Evolutionary conservation across 1,140 invertebrate genomes (phyloP).

Genomic region (Heliothis subflexa): DNA sequence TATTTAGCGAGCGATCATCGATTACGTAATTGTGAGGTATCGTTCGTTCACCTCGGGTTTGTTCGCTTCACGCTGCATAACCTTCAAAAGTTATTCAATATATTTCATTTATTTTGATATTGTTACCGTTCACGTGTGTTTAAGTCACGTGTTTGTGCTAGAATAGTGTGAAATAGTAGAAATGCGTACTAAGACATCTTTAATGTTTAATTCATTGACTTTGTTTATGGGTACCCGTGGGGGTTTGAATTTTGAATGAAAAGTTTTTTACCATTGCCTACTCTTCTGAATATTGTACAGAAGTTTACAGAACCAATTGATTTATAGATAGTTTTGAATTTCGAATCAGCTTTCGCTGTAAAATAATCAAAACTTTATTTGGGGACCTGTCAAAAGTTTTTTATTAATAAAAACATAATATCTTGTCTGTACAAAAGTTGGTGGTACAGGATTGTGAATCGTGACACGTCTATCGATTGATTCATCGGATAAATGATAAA

Average conservation of each 20-base stretch:
- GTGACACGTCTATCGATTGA: slow-evolving; percentile 22
- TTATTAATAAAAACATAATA: not conserved
- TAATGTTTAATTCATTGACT: not conserved
- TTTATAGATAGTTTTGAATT: too few relatives aligned
- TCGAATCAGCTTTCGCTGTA: too few relatives aligned
- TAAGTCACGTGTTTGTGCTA: slow-evolving; percentile 1
- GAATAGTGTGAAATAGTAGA: not conserved
- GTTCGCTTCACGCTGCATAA: slow-evolving; percentile 13
- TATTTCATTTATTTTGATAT: slow-evolving; percentile 26
- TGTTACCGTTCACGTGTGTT: not conserved
- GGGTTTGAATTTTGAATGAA: too few relatives aligned
- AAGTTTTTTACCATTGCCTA: too few relatives aligned
- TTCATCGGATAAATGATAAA: slow-evolving; percentile 4
- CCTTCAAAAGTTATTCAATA: slow-evolving; percentile 39
- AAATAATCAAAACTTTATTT: too few relatives aligned
- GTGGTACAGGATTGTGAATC: not conserved
- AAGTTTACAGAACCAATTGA: too few relatives aligned
- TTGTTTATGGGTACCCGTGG: not conserved
- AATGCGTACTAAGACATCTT: not conserved
- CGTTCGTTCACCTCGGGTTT: slow-evolving; percentile 30
- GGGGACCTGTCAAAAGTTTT: not conserved
- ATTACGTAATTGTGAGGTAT: slow-evolving; percentile 42
- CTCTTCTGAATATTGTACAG: too few relatives aligned
- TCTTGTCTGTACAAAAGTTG: not conserved
- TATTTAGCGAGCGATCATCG: slow-evolving; percentile 39